Percentiles rank a stretch among this genome's conserved stretches.
Conservation (phyloP, 2,888 invertebrate genomes). For the Sarcophaga rosellei region DNA sequence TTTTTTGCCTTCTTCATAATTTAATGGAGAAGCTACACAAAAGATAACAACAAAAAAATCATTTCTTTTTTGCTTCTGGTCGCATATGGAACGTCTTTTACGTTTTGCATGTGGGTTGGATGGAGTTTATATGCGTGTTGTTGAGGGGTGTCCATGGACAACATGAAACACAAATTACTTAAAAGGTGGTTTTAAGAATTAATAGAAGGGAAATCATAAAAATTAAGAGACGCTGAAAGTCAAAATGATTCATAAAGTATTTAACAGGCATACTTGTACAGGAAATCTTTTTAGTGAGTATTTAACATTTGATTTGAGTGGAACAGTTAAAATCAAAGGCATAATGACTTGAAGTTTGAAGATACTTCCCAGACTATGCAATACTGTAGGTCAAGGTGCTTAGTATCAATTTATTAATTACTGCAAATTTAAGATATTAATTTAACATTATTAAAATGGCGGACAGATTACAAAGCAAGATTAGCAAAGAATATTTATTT, state of each 20-base stretch:
- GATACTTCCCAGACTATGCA: not conserved
- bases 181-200: conserved; percentile 39
- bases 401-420: not conserved
- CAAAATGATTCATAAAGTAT: conserved; percentile 48
- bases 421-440: not conserved
- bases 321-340: not conserved
- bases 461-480: no score
- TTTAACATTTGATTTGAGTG: not conserved
- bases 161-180: conserved; percentile 47
- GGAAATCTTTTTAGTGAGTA: not conserved
- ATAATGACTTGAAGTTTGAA: not conserved
- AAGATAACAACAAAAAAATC: not conserved
- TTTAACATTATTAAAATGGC: no score
- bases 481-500: no score
- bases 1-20: not conserved
- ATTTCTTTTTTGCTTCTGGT: conserved; percentile 35
- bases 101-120: conserved; percentile 7
- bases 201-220: conserved; percentile 42
- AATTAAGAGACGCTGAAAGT: conserved; percentile 45
- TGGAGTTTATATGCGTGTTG: not conserved
- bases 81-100: conserved; percentile 52
- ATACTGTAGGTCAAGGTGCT: not conserved
- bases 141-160: conserved; percentile 35
- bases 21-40: conserved; percentile 39
- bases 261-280: not conserved